A percentile compares a stretch with the other conserved stretches of the same genome.
Conservation (phyloP, 1,140 invertebrate genomes). For the Sitodiplosis mosellana region DNA sequence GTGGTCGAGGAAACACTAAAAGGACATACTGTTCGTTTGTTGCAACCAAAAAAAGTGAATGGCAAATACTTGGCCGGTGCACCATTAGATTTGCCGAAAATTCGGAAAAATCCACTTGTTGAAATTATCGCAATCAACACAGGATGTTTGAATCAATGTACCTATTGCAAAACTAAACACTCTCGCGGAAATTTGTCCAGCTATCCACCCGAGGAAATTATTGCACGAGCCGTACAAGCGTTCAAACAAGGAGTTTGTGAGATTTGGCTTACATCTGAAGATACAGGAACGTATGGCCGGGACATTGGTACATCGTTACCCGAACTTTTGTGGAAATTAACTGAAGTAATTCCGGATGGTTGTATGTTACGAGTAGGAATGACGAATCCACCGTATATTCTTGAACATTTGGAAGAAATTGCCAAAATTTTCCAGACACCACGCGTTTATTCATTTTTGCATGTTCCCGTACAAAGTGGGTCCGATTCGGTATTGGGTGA, state of each 20-base stretch:
- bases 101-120: slow-evolving; percentile 85
- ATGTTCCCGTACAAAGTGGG: slow-evolving; percentile 93
- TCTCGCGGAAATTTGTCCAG: slow-evolving; percentile 88
- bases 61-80: slow-evolving; percentile 77
- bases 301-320: slow-evolving; percentile 84
- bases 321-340: slow-evolving; percentile 67
- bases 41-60: slow-evolving; percentile 62
- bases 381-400: slow-evolving; percentile 97
- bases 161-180: slow-evolving; percentile 98
- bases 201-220: slow-evolving; percentile 72
- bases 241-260: slow-evolving; percentile 88
- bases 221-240: slow-evolving; percentile 60
- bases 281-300: slow-evolving; percentile 89
- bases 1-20: slow-evolving; percentile 96
- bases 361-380: slow-evolving; percentile 82
- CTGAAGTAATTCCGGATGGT: slow-evolving; percentile 77
- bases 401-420: slow-evolving; percentile 86
- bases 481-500: slow-evolving; percentile 83
- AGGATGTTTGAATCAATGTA: slow-evolving; percentile 95
- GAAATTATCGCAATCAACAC: slow-evolving; percentile 98
- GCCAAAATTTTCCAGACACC: slow-evolving; percentile 76
- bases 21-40: slow-evolving; percentile 45
- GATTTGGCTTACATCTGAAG: slow-evolving; percentile 97
- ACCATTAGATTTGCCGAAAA: slow-evolving; percentile 74
- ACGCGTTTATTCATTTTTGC: slow-evolving; percentile 85